phyloP scores from a whole-genome alignment of 2,113 vertebrate species.

The Urocynchramus pylzowi region DNA sequence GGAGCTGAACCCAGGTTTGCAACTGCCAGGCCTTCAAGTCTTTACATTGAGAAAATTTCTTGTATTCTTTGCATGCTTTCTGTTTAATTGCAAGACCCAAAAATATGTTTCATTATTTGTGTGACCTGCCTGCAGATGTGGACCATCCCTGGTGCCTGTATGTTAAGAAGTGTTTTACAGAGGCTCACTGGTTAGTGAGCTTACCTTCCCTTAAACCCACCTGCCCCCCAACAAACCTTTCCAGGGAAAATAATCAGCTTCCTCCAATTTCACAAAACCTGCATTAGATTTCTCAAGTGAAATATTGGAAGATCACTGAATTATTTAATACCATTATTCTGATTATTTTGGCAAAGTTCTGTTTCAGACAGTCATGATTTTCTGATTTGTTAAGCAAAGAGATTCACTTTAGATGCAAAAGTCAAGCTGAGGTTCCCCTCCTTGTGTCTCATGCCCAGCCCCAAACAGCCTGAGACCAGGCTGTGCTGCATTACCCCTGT shows the following conservation, averaged over 20 bases:
- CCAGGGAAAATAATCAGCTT: not conserved
- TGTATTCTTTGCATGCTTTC: not conserved
- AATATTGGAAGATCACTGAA: not conserved
- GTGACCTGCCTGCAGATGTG: not conserved
- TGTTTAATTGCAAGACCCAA: not conserved
- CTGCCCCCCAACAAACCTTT: not conserved
- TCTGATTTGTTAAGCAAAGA: not conserved
- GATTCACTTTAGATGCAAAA: not conserved
- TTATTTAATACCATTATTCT: not conserved
- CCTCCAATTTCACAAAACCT: not conserved
- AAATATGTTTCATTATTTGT: not conserved
- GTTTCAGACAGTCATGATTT: rapidly evolving
- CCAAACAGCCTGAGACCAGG: not conserved
- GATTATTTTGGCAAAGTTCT: not conserved
- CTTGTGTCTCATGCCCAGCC: not conserved
- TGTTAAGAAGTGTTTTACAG: rapidly evolving
- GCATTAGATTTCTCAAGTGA: not conserved
- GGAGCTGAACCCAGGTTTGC: not conserved
- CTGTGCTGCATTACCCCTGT: rapidly evolving
- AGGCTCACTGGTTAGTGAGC: not conserved
- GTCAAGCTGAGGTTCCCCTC: not conserved
- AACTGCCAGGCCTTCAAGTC: not conserved
- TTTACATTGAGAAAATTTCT: not conserved
- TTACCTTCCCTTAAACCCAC: not conserved
- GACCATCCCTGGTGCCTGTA: no score